Evolutionary conservation across 2,797 vertebrate genomes (phyloP).

Genomic region (Chelon auratus): DNA sequence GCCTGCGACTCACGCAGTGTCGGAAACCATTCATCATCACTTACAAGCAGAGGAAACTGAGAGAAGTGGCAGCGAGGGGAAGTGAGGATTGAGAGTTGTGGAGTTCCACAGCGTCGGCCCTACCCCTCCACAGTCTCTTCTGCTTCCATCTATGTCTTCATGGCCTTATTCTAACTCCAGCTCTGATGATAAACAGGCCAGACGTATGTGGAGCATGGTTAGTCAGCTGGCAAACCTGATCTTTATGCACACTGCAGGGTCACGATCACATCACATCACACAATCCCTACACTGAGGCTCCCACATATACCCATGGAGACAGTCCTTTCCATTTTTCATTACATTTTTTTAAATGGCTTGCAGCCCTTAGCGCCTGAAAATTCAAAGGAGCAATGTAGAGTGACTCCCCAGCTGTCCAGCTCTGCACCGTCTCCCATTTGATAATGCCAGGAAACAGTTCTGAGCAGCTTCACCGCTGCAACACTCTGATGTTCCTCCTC

Average conservation of each 20-base stretch:
- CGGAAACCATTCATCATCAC: slow-evolving; percentile 71
- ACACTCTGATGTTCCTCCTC: slow-evolving; percentile 37
- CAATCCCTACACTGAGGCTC: slow-evolving; percentile 22
- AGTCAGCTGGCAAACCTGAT: slow-evolving; percentile 69
- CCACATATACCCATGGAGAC: slow-evolving; percentile 34
- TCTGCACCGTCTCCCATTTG: slow-evolving; percentile 29
- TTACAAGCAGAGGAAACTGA: slow-evolving; percentile 51
- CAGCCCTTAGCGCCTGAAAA: slow-evolving; percentile 40
- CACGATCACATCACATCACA: slow-evolving; percentile 55
- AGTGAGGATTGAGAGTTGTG: slow-evolving; percentile 29
- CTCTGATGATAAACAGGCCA: slow-evolving; percentile 66
- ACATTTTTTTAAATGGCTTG: slow-evolving; percentile 42
- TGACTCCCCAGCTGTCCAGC: slow-evolving; percentile 47
- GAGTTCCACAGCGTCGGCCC: slow-evolving; percentile 6
- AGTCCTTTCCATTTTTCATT: slow-evolving; percentile 26
- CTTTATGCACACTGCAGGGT: slow-evolving; percentile 50
- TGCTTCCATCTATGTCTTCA: slow-evolving; percentile 28
- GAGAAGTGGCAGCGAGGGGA: slow-evolving; percentile 49
- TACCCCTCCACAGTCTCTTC: slow-evolving; percentile 19
- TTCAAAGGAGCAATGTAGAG: slow-evolving; percentile 34
- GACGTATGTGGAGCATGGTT: slow-evolving; percentile 68
- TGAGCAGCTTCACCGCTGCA: slow-evolving; percentile 44
- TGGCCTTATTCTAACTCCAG: slow-evolving; percentile 55
- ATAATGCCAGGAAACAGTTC: slow-evolving; percentile 54
- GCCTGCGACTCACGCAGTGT: slow-evolving; percentile 41